phyloP scores from a whole-genome alignment of 2,113 vertebrate genomes.

The Gymnarchus niloticus region DNA sequence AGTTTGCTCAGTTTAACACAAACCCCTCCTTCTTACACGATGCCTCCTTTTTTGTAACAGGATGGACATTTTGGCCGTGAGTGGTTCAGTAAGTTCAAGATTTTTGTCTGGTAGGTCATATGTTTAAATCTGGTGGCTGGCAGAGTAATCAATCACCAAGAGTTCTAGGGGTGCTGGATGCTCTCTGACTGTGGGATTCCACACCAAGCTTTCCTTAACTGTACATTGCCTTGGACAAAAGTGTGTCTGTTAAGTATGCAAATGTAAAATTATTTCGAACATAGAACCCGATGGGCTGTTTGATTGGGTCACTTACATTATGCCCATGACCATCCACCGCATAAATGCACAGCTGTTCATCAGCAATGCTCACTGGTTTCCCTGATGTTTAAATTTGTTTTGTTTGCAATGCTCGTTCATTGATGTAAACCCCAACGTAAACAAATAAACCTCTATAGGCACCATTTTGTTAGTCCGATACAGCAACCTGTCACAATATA shows the following conservation, averaged over 20 bases:
- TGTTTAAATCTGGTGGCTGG: no score
- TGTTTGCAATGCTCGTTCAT: not conserved
- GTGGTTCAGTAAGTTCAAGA: no score
- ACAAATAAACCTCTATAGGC: not conserved
- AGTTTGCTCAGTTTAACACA: not conserved
- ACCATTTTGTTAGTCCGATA: not conserved
- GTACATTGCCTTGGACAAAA: no score
- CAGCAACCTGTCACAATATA: constrained; percentile 6
- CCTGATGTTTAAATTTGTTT: not conserved
- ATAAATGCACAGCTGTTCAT: not conserved
- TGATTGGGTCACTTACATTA: not conserved
- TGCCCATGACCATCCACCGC: not conserved
- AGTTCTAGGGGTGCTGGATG: no score
- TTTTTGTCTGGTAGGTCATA: no score
- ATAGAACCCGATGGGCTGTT: not conserved
- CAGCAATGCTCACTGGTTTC: not conserved
- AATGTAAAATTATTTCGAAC: no score
- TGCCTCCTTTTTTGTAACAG: not conserved
- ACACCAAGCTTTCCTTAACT: no score
- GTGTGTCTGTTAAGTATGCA: no score
- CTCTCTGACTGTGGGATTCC: no score
- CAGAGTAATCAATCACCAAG: no score
- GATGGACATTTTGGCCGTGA: not conserved
- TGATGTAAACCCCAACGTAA: not conserved
- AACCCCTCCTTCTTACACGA: not conserved